These are phyloP conservation scores for Hetaerina americana DNA, from an alignment of 1,140 invertebrate genomes.

Conservation along the genomic window DNA sequence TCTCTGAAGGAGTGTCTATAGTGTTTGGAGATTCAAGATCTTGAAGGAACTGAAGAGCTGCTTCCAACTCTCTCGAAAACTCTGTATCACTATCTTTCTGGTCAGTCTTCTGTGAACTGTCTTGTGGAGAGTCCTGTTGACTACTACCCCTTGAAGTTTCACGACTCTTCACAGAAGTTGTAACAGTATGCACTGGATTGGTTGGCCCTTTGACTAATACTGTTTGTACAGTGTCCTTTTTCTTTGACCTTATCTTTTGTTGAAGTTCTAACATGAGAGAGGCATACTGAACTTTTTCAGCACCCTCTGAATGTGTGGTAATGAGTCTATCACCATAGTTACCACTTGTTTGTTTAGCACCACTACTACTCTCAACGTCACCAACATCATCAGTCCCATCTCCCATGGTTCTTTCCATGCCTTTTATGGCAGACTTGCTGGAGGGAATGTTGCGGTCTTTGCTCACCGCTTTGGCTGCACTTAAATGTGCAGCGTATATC, in stretches of 20 bases:
- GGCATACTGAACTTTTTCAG: constrained; percentile 26
- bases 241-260: constrained; percentile 15
- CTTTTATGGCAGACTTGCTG: background rate
- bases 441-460: background rate
- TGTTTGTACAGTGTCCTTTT: constrained; percentile 2
- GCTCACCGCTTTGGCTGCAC: constrained; percentile 21
- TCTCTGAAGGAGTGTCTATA: constrained; percentile 28
- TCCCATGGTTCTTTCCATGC: background rate
- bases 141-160: constrained; percentile 22
- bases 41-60: constrained; percentile 33
- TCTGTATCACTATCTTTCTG: constrained; percentile 29
- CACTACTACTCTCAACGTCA: background rate
- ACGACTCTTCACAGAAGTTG: constrained; percentile 15
- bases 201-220: background rate
- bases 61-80: constrained; percentile 32
- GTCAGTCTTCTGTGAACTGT: constrained; percentile 15
- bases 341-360: background rate
- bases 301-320: background rate
- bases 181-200: background rate
- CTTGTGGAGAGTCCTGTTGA: constrained; percentile 14
- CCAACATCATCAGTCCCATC: background rate
- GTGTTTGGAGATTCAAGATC: constrained; percentile 33
- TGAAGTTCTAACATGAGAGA: constrained; percentile 34
- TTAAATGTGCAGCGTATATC: constrained; percentile 27
- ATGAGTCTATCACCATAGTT: background rate